Base-by-base conservation (phyloP, 2,113 vertebrate genomes). In the Megaceryle maxima region DNA sequence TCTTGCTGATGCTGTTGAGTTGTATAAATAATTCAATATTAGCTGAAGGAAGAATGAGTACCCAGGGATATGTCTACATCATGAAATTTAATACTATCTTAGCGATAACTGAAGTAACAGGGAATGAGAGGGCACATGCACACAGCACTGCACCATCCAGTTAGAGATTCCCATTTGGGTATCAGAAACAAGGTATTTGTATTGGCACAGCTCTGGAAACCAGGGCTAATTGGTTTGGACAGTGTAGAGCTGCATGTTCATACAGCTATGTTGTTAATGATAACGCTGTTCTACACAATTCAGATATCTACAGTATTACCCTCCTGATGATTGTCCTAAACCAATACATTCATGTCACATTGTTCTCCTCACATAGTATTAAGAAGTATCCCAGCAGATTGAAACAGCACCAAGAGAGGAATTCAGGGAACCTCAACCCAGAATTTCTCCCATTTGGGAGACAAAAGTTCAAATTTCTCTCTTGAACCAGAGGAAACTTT, bases 21-120 rank as follows among this genome's bases (percentile, higher is more conserved):
- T 77, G 70, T 51, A 84, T 93, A 96, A 96, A 95, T 96, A 96
- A 96, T 96, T 94, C 70, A 95, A 0, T 62, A 82, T 89, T 73
- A 96, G 67, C 74, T 76, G 87, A 94, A 87, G 73, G 43, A 96
- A 87, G 53, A 94, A 87, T 44, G 24, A 62, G 37, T 69, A 91
- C n/a, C 46, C 24, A 62, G 62, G 70, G 89, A 79, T 69, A 73
- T 14, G 28, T 66, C 66, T 85, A 76, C 48, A 84, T 41, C 28
- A 62, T 28, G 74, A 39, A 95, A 90, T 72, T 84, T 82, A 91
- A 82, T 66, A 76, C 69, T 66, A 51, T n/a, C 87, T 87, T 87
- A 87, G 57, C 91, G 70, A 73, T 66, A 79, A 87, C 66, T 69
- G 28, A 87, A 91, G 60, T 59, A 84, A 60, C 24, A 55, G 21